These are phyloP conservation scores for Trichoplusia ni DNA, from an alignment of 1,140 invertebrate species.

Conservation along the genomic window DNA sequence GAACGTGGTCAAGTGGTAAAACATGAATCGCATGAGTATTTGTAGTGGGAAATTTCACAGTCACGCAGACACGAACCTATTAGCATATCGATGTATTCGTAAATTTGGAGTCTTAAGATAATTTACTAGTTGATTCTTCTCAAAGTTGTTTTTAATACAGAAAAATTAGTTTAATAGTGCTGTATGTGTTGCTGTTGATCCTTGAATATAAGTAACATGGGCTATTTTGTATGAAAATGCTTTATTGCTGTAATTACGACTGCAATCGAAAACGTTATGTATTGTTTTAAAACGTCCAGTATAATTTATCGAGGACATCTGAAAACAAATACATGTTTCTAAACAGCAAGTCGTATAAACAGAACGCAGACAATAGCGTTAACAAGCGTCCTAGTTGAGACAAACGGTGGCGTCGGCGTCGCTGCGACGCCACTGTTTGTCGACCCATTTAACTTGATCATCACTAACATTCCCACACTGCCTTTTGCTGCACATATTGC, in stretches of 20 bases:
- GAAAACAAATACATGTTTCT: not conserved
- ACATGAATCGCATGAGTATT: constrained; percentile 20
- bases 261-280: too few species aligned
- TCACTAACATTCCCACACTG: constrained; percentile 31
- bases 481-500: not conserved
- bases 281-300: too few species aligned
- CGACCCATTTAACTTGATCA: constrained; percentile 68
- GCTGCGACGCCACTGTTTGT: constrained; percentile 51
- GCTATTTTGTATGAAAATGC: too few species aligned
- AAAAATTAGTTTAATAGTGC: too few species aligned
- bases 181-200: too few species aligned
- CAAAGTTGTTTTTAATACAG: too few species aligned
- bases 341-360: constrained; percentile 40
- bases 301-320: too few species aligned
- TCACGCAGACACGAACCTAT: constrained; percentile 15
- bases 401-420: constrained; percentile 58
- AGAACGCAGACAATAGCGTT: constrained; percentile 57
- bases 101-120: too few species aligned
- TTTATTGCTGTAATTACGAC: too few species aligned
- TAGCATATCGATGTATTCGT: not conserved
- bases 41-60: constrained; percentile 13
- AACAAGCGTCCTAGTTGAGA: constrained; percentile 73
- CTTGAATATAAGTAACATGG: too few species aligned
- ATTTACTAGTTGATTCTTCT: too few species aligned
- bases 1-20: constrained; percentile 10